Base-by-base conservation (phyloP, 2,888 invertebrate species). In the Abscondita cerata region DNA sequence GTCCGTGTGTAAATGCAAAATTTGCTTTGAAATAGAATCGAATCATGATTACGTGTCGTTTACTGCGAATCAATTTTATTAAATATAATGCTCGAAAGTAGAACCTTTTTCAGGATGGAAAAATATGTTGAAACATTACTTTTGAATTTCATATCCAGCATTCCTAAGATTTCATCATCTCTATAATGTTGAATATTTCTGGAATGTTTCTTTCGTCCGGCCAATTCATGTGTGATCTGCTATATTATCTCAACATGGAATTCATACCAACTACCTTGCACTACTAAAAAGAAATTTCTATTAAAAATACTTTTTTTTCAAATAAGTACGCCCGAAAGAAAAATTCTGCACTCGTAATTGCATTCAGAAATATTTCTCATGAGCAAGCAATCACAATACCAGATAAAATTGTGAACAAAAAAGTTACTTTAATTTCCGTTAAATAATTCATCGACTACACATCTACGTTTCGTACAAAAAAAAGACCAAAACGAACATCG, bases 141-240 rank as follows among this genome's bases (percentile, higher is more conserved):
- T 69, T 63, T 66, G 66, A 70, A 64, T 68, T 70, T 68, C 62
- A 59, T 64, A 66, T 62, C 53, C 40, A 52, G 57, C 62, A 70
- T 68, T 67, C 66, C 64, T 56, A 66, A 65, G 62, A 66, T 67
- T 64, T 61, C 60, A 67, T 68, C 58, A 64, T 25, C 63, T 62
- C 53, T 58, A 52, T 61, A 64, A 59, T 53, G 60, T 52, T 8
- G 38, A 48, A 56, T 65, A 62, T 59, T 50, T 44, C n/a, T 18
- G 65, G 67, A 67, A 67, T 67, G 64, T 59, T 60, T 66, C 62
- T 60, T 52, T 50, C 62, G 67, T 64, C 65, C 63, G 41, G 64
- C 58, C 62, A 62, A 62, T 62, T 59, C 58, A 54, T 59, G 53
- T 62, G 54, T 54, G 54, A 58, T 57, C 53, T 53, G 62, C 62